Conservation (phyloP, 2,113 vertebrate genomes). For the Irena cyanogastra region DNA sequence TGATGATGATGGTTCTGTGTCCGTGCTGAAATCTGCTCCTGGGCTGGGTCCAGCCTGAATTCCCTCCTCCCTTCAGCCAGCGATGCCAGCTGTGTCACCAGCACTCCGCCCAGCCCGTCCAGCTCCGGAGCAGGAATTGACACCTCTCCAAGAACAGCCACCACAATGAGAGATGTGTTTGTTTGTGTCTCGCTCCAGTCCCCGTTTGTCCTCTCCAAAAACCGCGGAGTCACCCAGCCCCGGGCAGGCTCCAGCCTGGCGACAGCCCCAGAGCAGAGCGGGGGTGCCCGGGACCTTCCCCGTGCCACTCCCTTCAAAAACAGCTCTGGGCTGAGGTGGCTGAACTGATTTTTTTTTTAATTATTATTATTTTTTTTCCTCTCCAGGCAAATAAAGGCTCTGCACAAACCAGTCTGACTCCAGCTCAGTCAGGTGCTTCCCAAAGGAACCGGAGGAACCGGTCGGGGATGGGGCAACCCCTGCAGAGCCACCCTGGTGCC, state of each 20-base stretch:
- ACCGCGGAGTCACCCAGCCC: neutral
- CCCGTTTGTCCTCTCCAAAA: neutral
- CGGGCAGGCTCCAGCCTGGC: neutral
- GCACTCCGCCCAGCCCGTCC: neutral
- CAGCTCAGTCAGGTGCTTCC: neutral
- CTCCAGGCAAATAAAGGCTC: neutral
- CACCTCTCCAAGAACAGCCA: neutral
- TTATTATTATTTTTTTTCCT: neutral
- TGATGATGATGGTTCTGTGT: too few species aligned
- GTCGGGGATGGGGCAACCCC: neutral
- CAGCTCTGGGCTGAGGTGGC: neutral
- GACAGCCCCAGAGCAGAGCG: neutral
- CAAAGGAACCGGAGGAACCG: neutral
- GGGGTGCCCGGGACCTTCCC: neutral
- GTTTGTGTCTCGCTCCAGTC: neutral
- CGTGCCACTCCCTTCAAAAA: neutral
- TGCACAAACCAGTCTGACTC: slow-evolving; percentile 39
- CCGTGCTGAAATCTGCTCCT: neutral
- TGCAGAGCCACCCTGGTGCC: neutral
- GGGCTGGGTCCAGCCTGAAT: neutral
- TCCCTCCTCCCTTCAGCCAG: neutral
- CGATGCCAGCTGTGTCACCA: fast-evolving
- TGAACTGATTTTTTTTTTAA: neutral
- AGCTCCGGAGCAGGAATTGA: fast-evolving
- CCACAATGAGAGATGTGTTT: neutral